Conservation (phyloP, 1,140 invertebrate species). For the Drosophila insularis region DNA sequence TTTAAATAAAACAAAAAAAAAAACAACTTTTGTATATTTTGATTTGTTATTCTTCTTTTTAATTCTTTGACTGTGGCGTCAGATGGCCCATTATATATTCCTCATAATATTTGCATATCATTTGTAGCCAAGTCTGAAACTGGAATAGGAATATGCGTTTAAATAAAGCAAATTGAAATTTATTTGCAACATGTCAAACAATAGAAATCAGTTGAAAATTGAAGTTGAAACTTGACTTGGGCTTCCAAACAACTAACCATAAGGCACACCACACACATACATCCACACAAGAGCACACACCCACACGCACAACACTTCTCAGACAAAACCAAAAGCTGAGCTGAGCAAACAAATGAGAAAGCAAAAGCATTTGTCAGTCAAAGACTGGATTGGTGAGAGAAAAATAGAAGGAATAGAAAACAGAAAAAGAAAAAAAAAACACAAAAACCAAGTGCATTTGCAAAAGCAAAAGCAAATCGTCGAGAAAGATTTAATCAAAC, state of each 20-base stretch:
- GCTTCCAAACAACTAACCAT: slow-evolving; percentile 10
- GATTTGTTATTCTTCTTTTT: not conserved
- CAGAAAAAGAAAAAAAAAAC: slow-evolving; percentile 26
- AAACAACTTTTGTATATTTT: not conserved
- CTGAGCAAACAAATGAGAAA: slow-evolving; percentile 14
- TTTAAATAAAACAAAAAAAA: slow-evolving; percentile 6
- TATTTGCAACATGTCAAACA: slow-evolving; percentile 28
- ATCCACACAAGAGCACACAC: not conserved
- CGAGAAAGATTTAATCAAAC: slow-evolving; percentile 61
- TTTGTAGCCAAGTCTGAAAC: slow-evolving; percentile 34
- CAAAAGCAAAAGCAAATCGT: slow-evolving; percentile 53
- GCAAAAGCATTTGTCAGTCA: slow-evolving; percentile 33
- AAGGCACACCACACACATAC: slow-evolving; percentile 8
- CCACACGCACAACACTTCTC: not conserved
- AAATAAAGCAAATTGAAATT: slow-evolving; percentile 42
- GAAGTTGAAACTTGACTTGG: slow-evolving; percentile 9
- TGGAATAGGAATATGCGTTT: slow-evolving; percentile 14
- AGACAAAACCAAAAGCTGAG: slow-evolving; percentile 9
- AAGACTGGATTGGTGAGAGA: slow-evolving; percentile 13
- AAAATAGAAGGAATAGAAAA: slow-evolving; percentile 17
- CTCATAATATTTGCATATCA: slow-evolving; percentile 52
- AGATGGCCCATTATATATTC: slow-evolving; percentile 34
- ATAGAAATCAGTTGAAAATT: slow-evolving; percentile 15
- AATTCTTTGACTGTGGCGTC: slow-evolving; percentile 21
- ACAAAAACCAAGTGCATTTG: slow-evolving; percentile 17